A percentile compares a stretch with the other conserved stretches of the same genome.
phyloP scores from a whole-genome alignment of 2,113 vertebrate species.

The Ictidomys tridecemlineatus region DNA sequence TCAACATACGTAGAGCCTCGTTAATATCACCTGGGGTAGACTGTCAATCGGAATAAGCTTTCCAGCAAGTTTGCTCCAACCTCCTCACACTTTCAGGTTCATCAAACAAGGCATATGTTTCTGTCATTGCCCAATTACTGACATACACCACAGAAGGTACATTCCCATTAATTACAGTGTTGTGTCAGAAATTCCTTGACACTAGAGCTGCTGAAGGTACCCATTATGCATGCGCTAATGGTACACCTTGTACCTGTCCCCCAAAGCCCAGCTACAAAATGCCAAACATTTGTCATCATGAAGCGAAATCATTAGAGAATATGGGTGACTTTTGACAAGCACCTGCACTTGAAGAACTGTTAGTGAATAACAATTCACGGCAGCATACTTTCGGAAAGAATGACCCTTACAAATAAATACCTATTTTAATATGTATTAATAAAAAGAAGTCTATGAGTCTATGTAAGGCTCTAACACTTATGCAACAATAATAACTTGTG shows the following conservation, averaged over 20 bases:
- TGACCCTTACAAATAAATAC: neutral
- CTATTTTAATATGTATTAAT: neutral
- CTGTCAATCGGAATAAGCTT: slow-evolving; percentile 82
- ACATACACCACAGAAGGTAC: slow-evolving; percentile 35
- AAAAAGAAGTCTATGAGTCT: neutral
- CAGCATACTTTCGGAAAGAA: neutral
- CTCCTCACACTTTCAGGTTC: slow-evolving; percentile 78
- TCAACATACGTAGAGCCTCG: slow-evolving; percentile 72
- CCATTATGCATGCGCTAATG: neutral
- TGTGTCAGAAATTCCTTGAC: slow-evolving; percentile 59
- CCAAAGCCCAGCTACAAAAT: slow-evolving; percentile 60
- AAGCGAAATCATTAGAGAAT: slow-evolving; percentile 70
- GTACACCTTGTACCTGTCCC: neutral
- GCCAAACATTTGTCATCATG: slow-evolving; percentile 55
- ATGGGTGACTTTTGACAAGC: slow-evolving; percentile 35
- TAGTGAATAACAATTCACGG: slow-evolving; percentile 8
- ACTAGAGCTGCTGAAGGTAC: neutral
- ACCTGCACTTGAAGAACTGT: slow-evolving; percentile 46
- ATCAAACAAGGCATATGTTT: slow-evolving; percentile 77
- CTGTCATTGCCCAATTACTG: slow-evolving; percentile 62
- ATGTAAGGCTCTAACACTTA: neutral
- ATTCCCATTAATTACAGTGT: slow-evolving; percentile 73
- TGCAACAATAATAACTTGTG: neutral
- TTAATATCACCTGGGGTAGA: slow-evolving; percentile 77
- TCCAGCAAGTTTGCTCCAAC: slow-evolving; percentile 71